Evolutionary conservation across 2,888 invertebrate species (phyloP).

Genomic region (Caenorhabditis macrosperma): DNA sequence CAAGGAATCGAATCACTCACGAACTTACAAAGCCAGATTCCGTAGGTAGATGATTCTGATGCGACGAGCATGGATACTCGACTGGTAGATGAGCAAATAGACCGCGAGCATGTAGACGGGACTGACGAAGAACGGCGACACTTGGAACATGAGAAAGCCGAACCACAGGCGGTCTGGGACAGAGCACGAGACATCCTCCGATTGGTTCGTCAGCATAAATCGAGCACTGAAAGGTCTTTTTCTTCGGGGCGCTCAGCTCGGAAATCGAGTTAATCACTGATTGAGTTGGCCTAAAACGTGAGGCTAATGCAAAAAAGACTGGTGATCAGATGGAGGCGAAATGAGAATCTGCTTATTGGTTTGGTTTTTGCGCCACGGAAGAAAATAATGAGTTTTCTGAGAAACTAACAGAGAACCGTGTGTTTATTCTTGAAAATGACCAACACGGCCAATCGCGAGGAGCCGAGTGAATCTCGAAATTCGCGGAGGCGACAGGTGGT

Average conservation of each 20-base stretch:
- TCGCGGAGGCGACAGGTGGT: not conserved
- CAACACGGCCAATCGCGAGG: too few species aligned
- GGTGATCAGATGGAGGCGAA: not conserved
- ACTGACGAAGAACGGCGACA: slow-evolving; percentile 25
- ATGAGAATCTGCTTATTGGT: not conserved
- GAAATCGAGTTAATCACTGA: not conserved
- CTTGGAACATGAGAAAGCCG: slow-evolving; percentile 21
- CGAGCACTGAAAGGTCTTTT: too few species aligned
- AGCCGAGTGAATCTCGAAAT: not conserved
- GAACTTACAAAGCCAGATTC: slow-evolving; percentile 24
- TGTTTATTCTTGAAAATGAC: not conserved
- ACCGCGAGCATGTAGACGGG: slow-evolving; percentile 21
- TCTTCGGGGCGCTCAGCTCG: not conserved
- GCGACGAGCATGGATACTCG: slow-evolving; percentile 34
- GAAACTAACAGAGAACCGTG: not conserved
- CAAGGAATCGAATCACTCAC: too few species aligned
- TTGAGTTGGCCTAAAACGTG: not conserved
- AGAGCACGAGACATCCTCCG: slow-evolving; percentile 3
- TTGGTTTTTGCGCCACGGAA: not conserved
- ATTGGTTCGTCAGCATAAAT: slow-evolving; percentile 10
- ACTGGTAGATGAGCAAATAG: slow-evolving; percentile 28
- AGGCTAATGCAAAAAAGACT: not conserved
- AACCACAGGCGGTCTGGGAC: slow-evolving; percentile 17
- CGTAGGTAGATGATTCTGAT: slow-evolving; percentile 33
- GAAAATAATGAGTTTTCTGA: not conserved